Base-by-base conservation (phyloP, 2,113 vertebrate species). In the Pholis gunnellus region DNA sequence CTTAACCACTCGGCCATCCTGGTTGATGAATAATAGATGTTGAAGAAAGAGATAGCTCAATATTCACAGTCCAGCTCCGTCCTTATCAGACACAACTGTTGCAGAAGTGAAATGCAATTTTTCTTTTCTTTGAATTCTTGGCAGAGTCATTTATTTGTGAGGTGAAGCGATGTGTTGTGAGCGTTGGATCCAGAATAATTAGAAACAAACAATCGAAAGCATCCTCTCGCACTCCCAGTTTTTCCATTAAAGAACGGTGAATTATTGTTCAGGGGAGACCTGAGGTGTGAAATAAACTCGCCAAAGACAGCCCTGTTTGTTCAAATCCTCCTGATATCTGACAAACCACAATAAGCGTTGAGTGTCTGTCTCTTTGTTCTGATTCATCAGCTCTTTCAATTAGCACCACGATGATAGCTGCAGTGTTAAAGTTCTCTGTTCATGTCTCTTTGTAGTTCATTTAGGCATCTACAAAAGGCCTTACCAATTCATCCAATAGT, bases 1-100 rank as follows among this genome's bases (percentile, higher is more conserved):
- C 64, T 78, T 86, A 82, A 86, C 75, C 70, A 29, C 80, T 82
- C 70, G 60, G 65, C 84, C 75, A 83, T 82, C 71, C 71, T 82
- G 79, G 68, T 78, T 2, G 6, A 4, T 34, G 34, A 6, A 1
- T 5, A 5, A 5, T 34, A 4, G 31, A 34, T 4, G 4, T 4
- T 34, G 31, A 34, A 34, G 31, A 34, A 34, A 34, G 31, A 34
- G 2, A 34, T 34, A 34, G 0, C 31, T 7, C 38, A 40, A 40
- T 9, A 40, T 40, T 9, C 9, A 9, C 8, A 38, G 36, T 38
- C 36, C 6, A 1, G 8, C 36, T 38, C 5, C 7, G 5, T 36
- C 3, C 5, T 36, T 36, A 6, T 36, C 17, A 36, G 18, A 63
- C 17, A 4, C 38, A 61, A 14, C 25, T 42, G 22, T 42, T 52